Evolutionary conservation across 2,888 invertebrate species (phyloP), one percentile per base, ranked within the genome.

Genomic region (Antheraea yamamai): DNA sequence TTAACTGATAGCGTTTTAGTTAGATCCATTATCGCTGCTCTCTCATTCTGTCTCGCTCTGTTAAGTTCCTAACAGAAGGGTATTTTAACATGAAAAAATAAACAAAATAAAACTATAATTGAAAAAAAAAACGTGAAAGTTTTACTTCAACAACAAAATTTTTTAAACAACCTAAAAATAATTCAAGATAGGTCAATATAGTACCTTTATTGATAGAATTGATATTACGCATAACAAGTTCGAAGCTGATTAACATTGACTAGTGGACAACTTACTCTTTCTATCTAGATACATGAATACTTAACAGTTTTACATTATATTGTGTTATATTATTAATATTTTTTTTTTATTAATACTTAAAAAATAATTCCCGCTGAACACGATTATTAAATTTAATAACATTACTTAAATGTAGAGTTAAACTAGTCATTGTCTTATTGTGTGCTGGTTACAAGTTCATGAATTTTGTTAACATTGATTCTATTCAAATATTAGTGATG

Each of bases 331-430:
- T 84, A 84, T 85, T 78, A 79, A 77, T 77, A 79, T 74, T 66
- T 70, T 84, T 84, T 85, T 83, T 87, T 86, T 86, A 88, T 88
- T 85, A 88, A 87, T 92, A 92, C 93, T 93, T 94, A 93, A 92
- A 91, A 93, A 92, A 91, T 93, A 92, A 92, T 89, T 90, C 90
- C 92, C 92, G 88, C 90, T 93, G 94, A 94, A 95, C 93, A 94
- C 94, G 92, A 91, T 91, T 90, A 90, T 87, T 90, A 85, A 87
- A 84, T 85, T 86, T 88, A 88, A 89, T 91, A 92, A 93, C 92
- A 91, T 90, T 87, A 90, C 93, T 94, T 93, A 94, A 89, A 90
- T 87, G 86, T 89, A 92, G 85, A 84, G 87, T 92, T 94, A 93
- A 92, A 91, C 91, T 94, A 93, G 85, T 89, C 89, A 85, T 91